Percentiles rank a stretch among this genome's conserved stretches.
Evolutionary conservation across 23 tunicate species (phyloP).

Genomic region (Phallusia fumigata): DNA sequence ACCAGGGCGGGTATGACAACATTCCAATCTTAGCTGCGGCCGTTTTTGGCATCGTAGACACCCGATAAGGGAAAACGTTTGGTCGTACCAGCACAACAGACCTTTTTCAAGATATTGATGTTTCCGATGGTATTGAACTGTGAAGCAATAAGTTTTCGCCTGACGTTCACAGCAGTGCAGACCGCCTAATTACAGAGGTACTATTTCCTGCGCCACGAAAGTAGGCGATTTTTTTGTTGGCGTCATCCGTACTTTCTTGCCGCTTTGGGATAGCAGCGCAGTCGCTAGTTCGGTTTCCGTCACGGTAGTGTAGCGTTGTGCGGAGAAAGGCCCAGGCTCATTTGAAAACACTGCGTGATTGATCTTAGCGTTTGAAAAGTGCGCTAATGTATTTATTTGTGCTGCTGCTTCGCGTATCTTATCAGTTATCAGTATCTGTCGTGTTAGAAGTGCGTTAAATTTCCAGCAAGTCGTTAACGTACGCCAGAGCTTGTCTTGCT

Average conservation of each 20-base stretch:
- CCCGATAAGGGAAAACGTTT: too few relatives aligned
- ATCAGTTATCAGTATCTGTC: conserved; percentile 6
- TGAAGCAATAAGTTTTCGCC: background rate
- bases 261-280: background rate
- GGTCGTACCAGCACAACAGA: too few relatives aligned
- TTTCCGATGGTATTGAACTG: background rate
- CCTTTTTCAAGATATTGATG: background rate
- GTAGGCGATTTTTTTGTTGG: background rate
- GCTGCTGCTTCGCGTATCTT: background rate
- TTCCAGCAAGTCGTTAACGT: too few relatives aligned
- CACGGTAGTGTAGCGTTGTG: background rate
- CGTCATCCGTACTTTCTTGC: background rate
- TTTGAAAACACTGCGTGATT: background rate
- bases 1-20: too few relatives aligned
- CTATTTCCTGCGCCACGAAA: background rate
- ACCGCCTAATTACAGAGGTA: background rate
- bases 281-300: background rate
- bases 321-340: background rate
- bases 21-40: too few relatives aligned
- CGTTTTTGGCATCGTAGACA: too few relatives aligned
- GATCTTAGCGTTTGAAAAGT: background rate
- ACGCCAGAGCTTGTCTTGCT: too few relatives aligned
- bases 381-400: conserved; percentile 4
- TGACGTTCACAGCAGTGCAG: background rate
- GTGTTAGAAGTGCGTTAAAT: background rate